A percentile compares a stretch with the other conserved stretches of the same genome.
phyloP scores from a whole-genome alignment of 23 tunicate genomes.

The Trididemnum clinides region DNA sequence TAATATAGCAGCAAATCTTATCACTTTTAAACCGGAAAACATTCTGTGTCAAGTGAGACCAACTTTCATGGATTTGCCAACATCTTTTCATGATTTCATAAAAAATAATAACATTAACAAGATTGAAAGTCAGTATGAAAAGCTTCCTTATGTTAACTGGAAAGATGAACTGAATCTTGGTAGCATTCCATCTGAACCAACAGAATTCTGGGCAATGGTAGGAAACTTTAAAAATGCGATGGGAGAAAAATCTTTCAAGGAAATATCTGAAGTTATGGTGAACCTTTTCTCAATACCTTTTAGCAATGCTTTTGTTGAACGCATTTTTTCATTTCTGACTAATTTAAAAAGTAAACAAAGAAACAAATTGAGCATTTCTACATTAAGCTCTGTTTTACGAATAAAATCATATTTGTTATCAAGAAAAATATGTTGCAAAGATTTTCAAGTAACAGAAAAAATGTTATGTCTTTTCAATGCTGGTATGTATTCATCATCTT shows the following conservation, averaged over 20 bases:
- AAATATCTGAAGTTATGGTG: background rate
- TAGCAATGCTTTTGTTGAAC: background rate
- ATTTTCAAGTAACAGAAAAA: too few relatives aligned
- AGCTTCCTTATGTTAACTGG: background rate
- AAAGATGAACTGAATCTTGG: background rate
- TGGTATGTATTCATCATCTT: background rate
- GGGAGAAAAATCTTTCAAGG: background rate
- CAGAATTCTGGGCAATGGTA: background rate
- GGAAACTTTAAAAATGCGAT: background rate
- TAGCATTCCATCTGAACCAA: background rate
- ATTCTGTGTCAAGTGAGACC: constrained; percentile 12
- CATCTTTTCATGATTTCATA: background rate
- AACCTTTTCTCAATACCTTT: background rate
- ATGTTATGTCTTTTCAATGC: background rate
- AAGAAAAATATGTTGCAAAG: background rate
- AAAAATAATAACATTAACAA: background rate
- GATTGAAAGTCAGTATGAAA: constrained; percentile 7
- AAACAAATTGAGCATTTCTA: background rate
- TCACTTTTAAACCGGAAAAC: background rate
- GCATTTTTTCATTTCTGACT: background rate
- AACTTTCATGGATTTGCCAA: background rate
- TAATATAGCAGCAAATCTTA: background rate
- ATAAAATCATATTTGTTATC: background rate
- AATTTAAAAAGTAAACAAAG: background rate
- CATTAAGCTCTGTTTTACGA: background rate